Evolutionary conservation across 2,888 invertebrate genomes (phyloP).

Genomic region (Drosophila borborema): DNA sequence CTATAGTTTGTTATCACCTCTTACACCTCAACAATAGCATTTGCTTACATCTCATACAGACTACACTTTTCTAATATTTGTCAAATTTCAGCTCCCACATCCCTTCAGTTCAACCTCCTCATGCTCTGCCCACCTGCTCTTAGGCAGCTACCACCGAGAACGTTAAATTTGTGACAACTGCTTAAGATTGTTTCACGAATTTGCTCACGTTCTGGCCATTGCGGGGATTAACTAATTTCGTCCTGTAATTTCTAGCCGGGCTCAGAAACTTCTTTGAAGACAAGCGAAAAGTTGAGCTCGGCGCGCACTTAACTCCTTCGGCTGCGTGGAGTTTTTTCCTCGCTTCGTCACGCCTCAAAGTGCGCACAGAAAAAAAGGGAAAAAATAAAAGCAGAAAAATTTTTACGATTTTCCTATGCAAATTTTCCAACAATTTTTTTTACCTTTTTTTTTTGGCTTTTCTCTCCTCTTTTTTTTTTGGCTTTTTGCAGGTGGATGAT

Average conservation of each 20-base stretch:
- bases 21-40: not conserved
- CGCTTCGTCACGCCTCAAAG: constrained; percentile 69
- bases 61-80: not conserved
- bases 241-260: constrained; percentile 42
- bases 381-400: constrained; percentile 37
- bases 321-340: constrained; percentile 20
- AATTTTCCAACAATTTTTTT: constrained; percentile 45
- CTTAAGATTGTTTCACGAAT: constrained; percentile 23
- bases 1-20: no score
- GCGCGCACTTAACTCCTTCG: constrained; percentile 61
- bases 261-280: constrained; percentile 25
- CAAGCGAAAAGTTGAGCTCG: constrained; percentile 26
- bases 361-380: constrained; percentile 49
- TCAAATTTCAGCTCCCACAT: not conserved
- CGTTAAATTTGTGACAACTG: constrained; percentile 12
- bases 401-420: constrained; percentile 77
- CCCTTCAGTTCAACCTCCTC: not conserved
- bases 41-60: not conserved
- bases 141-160: not conserved
- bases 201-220: constrained; percentile 58
- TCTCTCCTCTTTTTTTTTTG: not conserved
- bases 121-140: not conserved
- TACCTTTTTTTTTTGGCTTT: constrained; percentile 23
- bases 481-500: constrained; percentile 66
- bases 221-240: constrained; percentile 65